These are phyloP conservation scores for Charadrius vociferus DNA, from an alignment of 2,113 vertebrate genomes.

Conservation along the genomic window DNA sequence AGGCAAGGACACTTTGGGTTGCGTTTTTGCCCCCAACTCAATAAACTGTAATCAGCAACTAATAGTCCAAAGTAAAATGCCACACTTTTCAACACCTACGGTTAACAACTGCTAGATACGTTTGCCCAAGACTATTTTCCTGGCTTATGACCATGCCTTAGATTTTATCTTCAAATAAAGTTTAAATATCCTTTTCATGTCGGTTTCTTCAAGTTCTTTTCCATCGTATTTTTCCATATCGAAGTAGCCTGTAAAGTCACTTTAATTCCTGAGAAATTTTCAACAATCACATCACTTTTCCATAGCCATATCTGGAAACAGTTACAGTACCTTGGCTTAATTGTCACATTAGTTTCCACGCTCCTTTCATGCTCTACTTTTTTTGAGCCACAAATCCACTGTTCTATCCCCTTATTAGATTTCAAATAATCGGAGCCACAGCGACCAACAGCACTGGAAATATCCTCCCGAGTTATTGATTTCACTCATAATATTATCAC, in stretches of 20 bases:
- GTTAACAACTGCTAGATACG: background rate
- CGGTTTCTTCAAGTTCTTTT: background rate
- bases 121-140: background rate
- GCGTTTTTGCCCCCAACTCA: background rate
- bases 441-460: conserved; percentile 1
- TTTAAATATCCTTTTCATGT: background rate
- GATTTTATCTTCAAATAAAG: conserved; percentile 14
- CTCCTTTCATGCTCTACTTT: background rate
- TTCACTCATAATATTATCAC: background rate
- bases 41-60: background rate
- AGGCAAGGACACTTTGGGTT: background rate
- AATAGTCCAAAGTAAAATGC: background rate
- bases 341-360: background rate
- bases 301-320: background rate
- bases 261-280: conserved; percentile 16
- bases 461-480: background rate
- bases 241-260: conserved; percentile 12
- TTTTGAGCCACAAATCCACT: background rate
- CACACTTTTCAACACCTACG: background rate
- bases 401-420: background rate
- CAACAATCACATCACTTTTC: background rate
- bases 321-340: background rate
- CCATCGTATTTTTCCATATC: background rate
- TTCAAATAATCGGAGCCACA: background rate
- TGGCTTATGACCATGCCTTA: background rate